Percentiles rank a stretch among this genome's conserved stretches.
Conservation (phyloP, 2,113 vertebrate genomes). For the Myiagra hebetior region DNA sequence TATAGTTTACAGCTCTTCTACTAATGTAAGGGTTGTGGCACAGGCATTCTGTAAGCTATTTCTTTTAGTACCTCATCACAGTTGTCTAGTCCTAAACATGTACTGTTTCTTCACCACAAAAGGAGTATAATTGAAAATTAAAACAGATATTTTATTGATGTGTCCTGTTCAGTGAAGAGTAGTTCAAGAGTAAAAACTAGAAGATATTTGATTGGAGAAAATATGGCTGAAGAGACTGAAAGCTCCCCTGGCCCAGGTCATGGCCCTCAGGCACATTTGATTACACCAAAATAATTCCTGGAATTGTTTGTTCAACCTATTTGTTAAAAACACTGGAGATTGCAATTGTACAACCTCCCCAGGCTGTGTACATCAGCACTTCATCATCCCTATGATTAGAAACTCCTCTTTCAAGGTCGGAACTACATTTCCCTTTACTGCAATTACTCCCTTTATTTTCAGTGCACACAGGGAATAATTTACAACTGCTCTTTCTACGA, state of each 20-base stretch:
- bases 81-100: neutral
- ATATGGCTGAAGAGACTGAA: neutral
- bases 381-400: neutral
- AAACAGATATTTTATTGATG: neutral
- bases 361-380: neutral
- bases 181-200: neutral
- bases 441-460: neutral
- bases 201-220: neutral
- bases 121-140: neutral
- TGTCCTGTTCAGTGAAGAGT: neutral
- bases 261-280: neutral
- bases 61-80: neutral
- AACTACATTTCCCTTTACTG: neutral
- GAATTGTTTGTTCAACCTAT: slow-evolving; percentile 16
- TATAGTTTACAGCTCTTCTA: neutral
- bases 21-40: neutral
- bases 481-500: neutral
- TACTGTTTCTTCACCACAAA: neutral
- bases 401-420: neutral
- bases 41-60: neutral
- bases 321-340: neutral
- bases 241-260: neutral
- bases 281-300: neutral
- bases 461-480: neutral
- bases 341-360: neutral